Evolutionary conservation across 1,140 invertebrate genomes (phyloP), one percentile per base, ranked within the genome.

Genomic region (Lordiphosa stackelbergi): DNA sequence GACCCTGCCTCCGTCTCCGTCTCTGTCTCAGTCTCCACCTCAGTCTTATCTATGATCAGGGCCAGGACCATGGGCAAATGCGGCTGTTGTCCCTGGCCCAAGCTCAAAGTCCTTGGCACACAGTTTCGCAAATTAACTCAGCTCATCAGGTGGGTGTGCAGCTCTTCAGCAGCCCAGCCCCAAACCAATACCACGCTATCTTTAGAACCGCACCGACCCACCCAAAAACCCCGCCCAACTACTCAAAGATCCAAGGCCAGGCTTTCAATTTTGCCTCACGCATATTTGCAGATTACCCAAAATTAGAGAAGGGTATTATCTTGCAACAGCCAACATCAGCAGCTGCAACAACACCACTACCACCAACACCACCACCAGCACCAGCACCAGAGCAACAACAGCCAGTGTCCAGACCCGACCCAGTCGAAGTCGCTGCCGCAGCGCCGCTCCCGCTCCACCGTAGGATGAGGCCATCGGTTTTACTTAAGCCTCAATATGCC

Each of bases 211-310:
- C 6, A 8, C 38, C 22, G 22, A 16, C 45, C 60, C 22, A 31
- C 19, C 12, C 40, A 31, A 43, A 3, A 7, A 8, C 19, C 47
- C 9, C 5, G 8, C 38, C 5, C 19, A 8, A 41, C 9, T 37
- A 46, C 42, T n/a, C 36, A 56, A 37, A 42, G 13, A 12, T 35
- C 59, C 61, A 51, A 53, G 35, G 51, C 56, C 46, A 51, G 56
- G 60, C 59, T 58, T 66, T 66, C 59, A 52, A 74, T 70, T 69
- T 65, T 55, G 61, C 53, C 65, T 75, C 35, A 83, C 38, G 61
- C 66, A 83, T 86, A 78, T 85, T 86, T 86, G 69, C 85, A 86
- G 85, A 86, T 86, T 86, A 74, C 85, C 85, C 85, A 86, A 86
- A 64, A 70, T 74, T 86, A 86, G 79, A 62, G 75, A 86, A 62